Evolutionary conservation across 2,113 vertebrate genomes (phyloP), one percentile per base, ranked within the genome.

Genomic region (Scomber scombrus): DNA sequence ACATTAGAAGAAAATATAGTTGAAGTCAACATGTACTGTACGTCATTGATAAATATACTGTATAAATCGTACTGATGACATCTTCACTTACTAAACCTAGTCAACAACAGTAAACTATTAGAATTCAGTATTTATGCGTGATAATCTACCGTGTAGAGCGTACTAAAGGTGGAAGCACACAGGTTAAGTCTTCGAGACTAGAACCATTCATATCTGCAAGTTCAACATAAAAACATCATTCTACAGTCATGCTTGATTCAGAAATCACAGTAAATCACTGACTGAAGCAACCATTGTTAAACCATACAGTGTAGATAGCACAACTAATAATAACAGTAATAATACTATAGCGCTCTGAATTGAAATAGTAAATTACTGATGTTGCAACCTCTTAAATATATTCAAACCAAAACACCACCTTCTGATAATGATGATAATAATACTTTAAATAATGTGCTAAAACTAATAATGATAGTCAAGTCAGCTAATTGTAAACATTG

Each of bases 401-500:
- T 73, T 63, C 40, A 58, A 62, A 75, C 34, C 55, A 19, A 45
- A 85, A 66, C 45, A 61, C 65, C 40, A 73, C 56, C 14, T 34
- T 61, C 49, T 78, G 46, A 66, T 57, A 46, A 62, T 72, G n/a
- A 76, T 43, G 29, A 62, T 57, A 21, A 67, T 79, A 18, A 78
- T 23, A 78, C 16, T 56, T 56, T 10, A 73, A 77, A 63, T 57
- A 51, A 80, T 69, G 26, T 60, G 9, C 40, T 75, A 11, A 65
- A 61, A 72, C 1, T 65, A 55, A 70, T 52, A n/a, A 52, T 56
- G 67, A 87, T 73, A 58, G 60, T 80, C 19, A 58, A 76, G 68
- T 72, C 50, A 80, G 70, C 45, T 70, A 51, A 85, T 58, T 84
- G 72, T 90, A 85, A 87, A 85, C 84, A 88, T 80, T 65, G 61